phyloP scores from a whole-genome alignment of 2,113 vertebrate species.

The Zapus hudsonius region DNA sequence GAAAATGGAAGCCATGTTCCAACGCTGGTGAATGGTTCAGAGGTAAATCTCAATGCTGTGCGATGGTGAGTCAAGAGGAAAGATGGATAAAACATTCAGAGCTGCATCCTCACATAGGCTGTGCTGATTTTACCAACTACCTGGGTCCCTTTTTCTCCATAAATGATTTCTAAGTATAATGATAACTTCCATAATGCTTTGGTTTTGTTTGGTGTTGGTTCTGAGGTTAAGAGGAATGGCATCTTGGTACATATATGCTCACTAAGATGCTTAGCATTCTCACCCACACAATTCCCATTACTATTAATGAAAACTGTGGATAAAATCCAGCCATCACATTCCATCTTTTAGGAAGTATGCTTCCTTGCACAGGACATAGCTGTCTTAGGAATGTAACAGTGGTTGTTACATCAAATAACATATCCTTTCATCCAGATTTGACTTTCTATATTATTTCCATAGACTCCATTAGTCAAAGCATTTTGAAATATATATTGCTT shows the following conservation, averaged over 20 bases:
- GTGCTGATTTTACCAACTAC: background rate
- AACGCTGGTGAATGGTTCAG: background rate
- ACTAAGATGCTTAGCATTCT: background rate
- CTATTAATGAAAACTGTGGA: background rate
- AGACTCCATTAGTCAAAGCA: slow-evolving; percentile 17
- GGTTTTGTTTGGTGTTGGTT: background rate
- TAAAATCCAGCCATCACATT: background rate
- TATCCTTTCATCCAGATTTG: background rate
- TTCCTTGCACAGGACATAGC: background rate
- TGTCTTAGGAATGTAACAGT: background rate
- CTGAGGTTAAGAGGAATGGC: background rate
- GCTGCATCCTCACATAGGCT: background rate
- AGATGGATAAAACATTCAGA: background rate
- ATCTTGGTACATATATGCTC: background rate
- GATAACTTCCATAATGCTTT: background rate
- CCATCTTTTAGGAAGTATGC: background rate
- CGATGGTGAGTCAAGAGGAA: slow-evolving; percentile 33
- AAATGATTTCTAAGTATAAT: slow-evolving; percentile 32
- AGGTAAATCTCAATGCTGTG: background rate
- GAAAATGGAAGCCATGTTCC: background rate
- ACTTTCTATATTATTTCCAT: slow-evolving; percentile 1
- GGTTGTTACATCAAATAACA: background rate
- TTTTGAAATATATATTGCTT: slow-evolving; percentile 16
- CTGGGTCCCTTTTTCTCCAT: background rate
- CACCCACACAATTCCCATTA: background rate